A percentile compares a stretch with the other conserved stretches of the same genome.
phyloP scores from a whole-genome alignment of 2,888 invertebrate genomes.

The Eupsilia transversa region DNA sequence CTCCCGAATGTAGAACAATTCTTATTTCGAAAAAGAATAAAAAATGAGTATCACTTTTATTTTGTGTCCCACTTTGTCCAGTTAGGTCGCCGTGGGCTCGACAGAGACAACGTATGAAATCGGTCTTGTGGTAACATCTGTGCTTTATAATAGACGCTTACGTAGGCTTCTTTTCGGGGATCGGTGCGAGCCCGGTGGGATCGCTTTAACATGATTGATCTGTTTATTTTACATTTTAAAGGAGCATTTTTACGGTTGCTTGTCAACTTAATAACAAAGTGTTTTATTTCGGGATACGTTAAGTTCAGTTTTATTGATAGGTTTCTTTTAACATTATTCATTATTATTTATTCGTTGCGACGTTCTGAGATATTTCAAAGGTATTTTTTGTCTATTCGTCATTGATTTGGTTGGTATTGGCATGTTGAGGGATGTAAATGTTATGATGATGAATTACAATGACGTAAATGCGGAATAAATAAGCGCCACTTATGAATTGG shows the following conservation, averaged over 20 bases:
- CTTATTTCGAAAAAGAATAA: constrained; percentile 89
- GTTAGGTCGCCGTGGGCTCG: constrained; percentile 69
- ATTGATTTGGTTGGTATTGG: constrained; percentile 66
- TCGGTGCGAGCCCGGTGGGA: constrained; percentile 88
- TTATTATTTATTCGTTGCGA: constrained; percentile 78
- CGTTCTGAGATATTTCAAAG: constrained; percentile 74
- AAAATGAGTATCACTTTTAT: constrained; percentile 88
- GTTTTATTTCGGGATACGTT: constrained; percentile 89
- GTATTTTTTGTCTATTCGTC: constrained; percentile 64
- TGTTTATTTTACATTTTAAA: constrained; percentile 91
- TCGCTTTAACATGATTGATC: constrained; percentile 91
- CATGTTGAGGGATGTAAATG: constrained; percentile 63
- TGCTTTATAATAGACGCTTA: constrained; percentile 90
- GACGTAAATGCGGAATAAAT: constrained; percentile 41
- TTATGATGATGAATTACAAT: constrained; percentile 52
- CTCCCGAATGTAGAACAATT: constrained; percentile 89
- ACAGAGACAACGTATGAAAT: constrained; percentile 81
- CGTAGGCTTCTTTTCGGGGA: constrained; percentile 90
- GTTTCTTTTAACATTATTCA: constrained; percentile 88
- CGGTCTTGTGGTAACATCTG: constrained; percentile 89
- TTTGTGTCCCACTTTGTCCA: constrained; percentile 79
- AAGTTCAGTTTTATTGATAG: constrained; percentile 90
- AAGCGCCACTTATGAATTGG: constrained; percentile 41
- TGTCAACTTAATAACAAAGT: constrained; percentile 91
- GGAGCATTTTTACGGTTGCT: constrained; percentile 91